Conservation (phyloP, 2,113 vertebrate species). For the Oreocharis arfaki region DNA sequence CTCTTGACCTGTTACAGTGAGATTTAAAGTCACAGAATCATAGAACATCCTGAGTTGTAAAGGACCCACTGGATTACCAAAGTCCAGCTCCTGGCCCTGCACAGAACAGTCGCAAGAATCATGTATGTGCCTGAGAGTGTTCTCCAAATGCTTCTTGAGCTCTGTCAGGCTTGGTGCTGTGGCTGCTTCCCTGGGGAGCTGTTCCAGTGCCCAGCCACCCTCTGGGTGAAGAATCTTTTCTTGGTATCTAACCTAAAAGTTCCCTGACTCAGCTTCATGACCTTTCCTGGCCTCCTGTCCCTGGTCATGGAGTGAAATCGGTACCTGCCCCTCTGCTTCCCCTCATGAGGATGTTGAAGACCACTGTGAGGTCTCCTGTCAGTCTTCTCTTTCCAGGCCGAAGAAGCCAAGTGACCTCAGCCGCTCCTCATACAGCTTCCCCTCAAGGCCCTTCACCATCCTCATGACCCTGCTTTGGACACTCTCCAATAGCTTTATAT, state of each 20-base stretch:
- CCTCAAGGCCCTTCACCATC: neutral
- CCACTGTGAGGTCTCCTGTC: neutral
- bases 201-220: neutral
- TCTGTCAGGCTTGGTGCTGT: neutral
- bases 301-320: neutral
- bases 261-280: neutral
- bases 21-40: neutral
- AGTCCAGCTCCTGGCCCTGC: neutral
- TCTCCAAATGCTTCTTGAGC: neutral
- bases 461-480: neutral
- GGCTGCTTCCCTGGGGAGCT: neutral
- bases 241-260: neutral
- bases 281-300: neutral
- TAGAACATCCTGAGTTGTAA: neutral
- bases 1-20: neutral
- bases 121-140: neutral
- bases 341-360: neutral
- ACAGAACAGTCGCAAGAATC: neutral
- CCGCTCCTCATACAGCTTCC: fast-evolving
- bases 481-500: neutral
- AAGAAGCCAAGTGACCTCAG: neutral
- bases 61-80: neutral
- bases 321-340: neutral
- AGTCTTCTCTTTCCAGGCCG: neutral
- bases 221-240: neutral